Percentiles rank a stretch among this genome's conserved stretches.
phyloP scores from a whole-genome alignment of 2,888 invertebrate species.

The Tetragonisca angustula region DNA sequence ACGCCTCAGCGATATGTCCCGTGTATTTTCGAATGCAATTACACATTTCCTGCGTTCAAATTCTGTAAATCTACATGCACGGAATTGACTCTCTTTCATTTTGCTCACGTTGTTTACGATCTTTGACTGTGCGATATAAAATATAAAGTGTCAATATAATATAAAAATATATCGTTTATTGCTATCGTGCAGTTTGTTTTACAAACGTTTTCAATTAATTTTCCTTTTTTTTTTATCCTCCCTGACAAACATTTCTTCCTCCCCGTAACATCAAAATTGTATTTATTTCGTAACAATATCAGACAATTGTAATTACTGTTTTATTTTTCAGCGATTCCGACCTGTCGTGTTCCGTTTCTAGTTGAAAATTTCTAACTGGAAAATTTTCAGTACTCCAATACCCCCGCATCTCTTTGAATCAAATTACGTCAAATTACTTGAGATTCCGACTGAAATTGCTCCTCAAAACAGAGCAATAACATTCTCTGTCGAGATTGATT shows the following conservation, averaged over 20 bases:
- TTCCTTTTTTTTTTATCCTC: neutral
- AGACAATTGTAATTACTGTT: no score
- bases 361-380: no score
- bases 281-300: no score
- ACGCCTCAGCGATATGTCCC: neutral
- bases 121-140: neutral
- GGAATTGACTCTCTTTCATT: neutral
- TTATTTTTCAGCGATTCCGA: no score
- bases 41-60: neutral
- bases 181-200: neutral
- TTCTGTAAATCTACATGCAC: neutral
- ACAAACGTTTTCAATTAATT: neutral
- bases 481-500: no score
- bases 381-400: no score
- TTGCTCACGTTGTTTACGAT: neutral
- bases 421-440: no score
- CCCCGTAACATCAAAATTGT: no score
- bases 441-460: no score
- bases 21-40: neutral
- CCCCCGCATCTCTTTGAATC: no score
- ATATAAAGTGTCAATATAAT: neutral
- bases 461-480: no score
- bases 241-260: neutral
- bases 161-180: neutral
- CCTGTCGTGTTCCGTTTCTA: no score